Evolutionary conservation across 2,888 invertebrate species (phyloP), one percentile per base, ranked within the genome.

Genomic region (Agonopterix alstromeriana): DNA sequence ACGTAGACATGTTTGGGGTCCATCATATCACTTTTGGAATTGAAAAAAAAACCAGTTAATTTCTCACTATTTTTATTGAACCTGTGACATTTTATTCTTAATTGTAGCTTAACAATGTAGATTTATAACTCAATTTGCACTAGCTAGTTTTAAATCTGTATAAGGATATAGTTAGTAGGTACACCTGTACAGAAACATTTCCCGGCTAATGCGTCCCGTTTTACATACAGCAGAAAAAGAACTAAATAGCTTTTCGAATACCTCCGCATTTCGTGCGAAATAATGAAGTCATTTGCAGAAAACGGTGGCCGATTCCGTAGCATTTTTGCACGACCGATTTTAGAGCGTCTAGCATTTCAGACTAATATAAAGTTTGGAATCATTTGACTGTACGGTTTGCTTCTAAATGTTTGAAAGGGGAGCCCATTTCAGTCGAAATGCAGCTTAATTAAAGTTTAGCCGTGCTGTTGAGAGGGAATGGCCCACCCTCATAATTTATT

Each of bases 371-470:
- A 65, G 63, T 63, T 60, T 60, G 64, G 58, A 65, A 70, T 66
- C 67, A 70, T 71, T 73, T 67, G 64, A 63, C 67, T 65, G 55
- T 64, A 55, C 59, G 56, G 65, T 65, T 68, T 63, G 61, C 65
- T 65, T 70, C 67, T 73, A 70, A 79, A 82, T 77, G 73, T 79
- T 79, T 76, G 76, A 78, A 78, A 79, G 73, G 73, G 70, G 69
- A 73, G 69, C 70, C 75, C 73, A 76, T 80, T 82, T 73, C 68
- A 70, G 71, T 69, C 67, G 73, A 82, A 82, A 80, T 78, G 78
- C 77, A 81, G 79, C 82, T 79, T 82, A 82, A 83, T 84, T 82
- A 82, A 82, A 82, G 77, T 82, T 83, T 77, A 76, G 78, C 69
- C 67, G 62, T 70, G 67, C 72, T 67, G 73, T 67, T 74, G 79